Evolutionary conservation across 2,113 vertebrate species (phyloP).

Genomic region (Cebus imitator): DNA sequence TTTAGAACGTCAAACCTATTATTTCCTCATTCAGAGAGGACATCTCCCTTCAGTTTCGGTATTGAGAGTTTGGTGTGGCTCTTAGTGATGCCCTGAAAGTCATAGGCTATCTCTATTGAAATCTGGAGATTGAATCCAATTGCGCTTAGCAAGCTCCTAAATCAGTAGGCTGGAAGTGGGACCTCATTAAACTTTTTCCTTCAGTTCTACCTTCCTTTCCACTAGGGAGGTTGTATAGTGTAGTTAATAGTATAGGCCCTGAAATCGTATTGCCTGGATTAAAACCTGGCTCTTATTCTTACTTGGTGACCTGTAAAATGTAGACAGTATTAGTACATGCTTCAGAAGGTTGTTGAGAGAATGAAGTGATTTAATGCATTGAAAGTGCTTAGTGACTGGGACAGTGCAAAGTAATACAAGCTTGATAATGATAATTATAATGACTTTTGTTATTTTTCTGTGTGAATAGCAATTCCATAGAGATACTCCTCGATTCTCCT

Average conservation of each 20-base stretch:
- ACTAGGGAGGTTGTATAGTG: not conserved
- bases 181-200: not conserved
- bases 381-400: not conserved
- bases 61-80: not conserved
- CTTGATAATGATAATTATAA: not conserved
- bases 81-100: not conserved
- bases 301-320: not conserved
- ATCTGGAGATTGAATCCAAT: not conserved
- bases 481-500: not conserved
- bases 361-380: not conserved
- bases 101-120: not conserved
- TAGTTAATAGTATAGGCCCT: not conserved
- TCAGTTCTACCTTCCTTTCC: not conserved
- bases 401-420: not conserved
- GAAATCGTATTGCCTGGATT: not conserved
- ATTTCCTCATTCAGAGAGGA: not conserved
- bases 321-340: not conserved
- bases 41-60: not conserved
- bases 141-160: not conserved
- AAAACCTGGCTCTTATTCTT: not conserved
- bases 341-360: not conserved
- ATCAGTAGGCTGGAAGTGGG: not conserved
- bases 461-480: not conserved
- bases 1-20: not conserved
- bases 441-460: conserved; percentile 6